Evolutionary conservation across 1,140 invertebrate genomes (phyloP).

Genomic region (Caenorhabditis inopinata): DNA sequence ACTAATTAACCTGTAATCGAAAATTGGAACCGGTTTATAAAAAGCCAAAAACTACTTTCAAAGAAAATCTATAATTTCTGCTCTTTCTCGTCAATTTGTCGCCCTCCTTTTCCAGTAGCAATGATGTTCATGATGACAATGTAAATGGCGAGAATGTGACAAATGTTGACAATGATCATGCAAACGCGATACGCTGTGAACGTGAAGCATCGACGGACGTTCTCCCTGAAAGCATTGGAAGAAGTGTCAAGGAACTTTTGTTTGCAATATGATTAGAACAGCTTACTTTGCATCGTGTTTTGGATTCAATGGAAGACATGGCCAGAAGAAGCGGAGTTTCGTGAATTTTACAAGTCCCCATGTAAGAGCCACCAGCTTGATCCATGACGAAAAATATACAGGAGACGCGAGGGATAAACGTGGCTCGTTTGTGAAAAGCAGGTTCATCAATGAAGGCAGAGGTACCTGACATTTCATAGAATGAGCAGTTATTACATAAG

Average conservation of each 20-base stretch:
- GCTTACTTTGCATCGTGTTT: constrained; percentile 55
- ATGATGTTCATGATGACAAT: constrained; percentile 65
- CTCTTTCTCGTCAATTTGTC: constrained; percentile 52
- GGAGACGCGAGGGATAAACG: constrained; percentile 57
- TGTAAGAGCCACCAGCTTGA: constrained; percentile 60
- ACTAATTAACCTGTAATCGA: constrained; percentile 24
- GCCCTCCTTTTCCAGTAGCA: constrained; percentile 53
- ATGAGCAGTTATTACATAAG: too few species aligned
- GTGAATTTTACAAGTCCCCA: constrained; percentile 66
- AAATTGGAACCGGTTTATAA: constrained; percentile 15
- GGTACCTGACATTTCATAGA: constrained; percentile 51
- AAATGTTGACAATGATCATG: constrained; percentile 65
- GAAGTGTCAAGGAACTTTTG: too few species aligned
- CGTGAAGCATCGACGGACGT: constrained; percentile 62
- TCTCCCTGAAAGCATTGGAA: constrained; percentile 57
- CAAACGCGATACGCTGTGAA: constrained; percentile 59
- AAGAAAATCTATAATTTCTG: constrained; percentile 14
- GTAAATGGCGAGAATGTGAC: constrained; percentile 63
- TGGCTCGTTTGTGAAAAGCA: constrained; percentile 64
- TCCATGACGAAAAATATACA: constrained; percentile 46
- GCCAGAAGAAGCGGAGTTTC: constrained; percentile 66
- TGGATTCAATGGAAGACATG: constrained; percentile 62
- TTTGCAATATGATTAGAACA: neutral
- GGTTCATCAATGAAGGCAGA: constrained; percentile 56
- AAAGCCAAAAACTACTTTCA: neutral